phyloP scores from a whole-genome alignment of 2,888 invertebrate species.

The Gasteruption jaculator region DNA sequence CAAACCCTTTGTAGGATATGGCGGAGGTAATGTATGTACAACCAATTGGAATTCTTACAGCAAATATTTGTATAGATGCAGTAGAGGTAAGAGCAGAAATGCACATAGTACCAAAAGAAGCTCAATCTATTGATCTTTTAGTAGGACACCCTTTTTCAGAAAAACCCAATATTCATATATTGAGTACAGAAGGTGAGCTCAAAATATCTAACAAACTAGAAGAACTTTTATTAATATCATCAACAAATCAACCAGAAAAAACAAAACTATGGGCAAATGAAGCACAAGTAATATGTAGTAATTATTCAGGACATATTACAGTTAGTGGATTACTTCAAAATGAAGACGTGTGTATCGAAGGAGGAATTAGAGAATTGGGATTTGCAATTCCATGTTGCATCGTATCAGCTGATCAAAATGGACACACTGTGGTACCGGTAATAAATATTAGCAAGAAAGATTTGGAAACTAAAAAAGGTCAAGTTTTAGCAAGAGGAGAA shows the following conservation, averaged over 20 bases:
- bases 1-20: no score
- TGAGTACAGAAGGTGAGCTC: neutral
- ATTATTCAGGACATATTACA: constrained; percentile 1
- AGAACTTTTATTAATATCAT: no score
- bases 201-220: neutral
- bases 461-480: constrained; percentile 5
- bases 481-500: constrained; percentile 2
- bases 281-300: neutral
- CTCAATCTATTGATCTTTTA: neutral
- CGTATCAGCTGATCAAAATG: neutral
- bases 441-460: constrained; percentile 2
- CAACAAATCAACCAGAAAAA: neutral
- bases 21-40: neutral
- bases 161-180: neutral
- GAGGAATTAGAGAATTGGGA: neutral
- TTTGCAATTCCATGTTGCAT: neutral
- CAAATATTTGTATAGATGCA: neutral
- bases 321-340: neutral
- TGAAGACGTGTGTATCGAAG: neutral
- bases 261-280: neutral
- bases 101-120: constrained; percentile 4
- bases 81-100: neutral
- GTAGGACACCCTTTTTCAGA: neutral
- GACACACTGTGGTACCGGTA: neutral
- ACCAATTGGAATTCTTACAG: neutral